Evolutionary conservation across 2,888 invertebrate species (phyloP).

Genomic region (Syrphus vitripennis): DNA sequence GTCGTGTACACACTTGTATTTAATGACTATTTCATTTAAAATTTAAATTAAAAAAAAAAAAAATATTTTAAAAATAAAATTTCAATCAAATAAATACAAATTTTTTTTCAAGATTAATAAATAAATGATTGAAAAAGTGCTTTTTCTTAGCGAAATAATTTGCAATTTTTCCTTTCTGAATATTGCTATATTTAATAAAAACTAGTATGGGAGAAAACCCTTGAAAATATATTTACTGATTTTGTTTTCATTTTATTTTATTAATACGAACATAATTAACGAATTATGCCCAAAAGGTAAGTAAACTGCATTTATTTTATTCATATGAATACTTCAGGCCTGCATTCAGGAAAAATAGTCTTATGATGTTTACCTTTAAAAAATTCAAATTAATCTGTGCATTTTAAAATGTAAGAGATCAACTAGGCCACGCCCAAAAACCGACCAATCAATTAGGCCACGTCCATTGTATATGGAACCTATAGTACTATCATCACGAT

Average conservation of each 20-base stretch:
- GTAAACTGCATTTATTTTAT: too few species aligned
- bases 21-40: constrained; percentile 23
- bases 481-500: too few species aligned
- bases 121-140: not conserved
- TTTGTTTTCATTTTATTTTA: not conserved
- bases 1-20: not conserved
- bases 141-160: not conserved
- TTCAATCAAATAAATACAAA: not conserved
- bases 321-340: too few species aligned
- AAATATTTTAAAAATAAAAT: constrained; percentile 52
- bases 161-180: not conserved
- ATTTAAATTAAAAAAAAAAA: not conserved
- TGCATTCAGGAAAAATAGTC: too few species aligned
- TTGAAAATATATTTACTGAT: not conserved
- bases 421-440: too few species aligned
- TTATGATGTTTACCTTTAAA: too few species aligned
- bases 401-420: too few species aligned
- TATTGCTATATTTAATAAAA: not conserved
- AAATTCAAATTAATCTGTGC: too few species aligned
- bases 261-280: too few species aligned
- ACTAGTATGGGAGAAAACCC: not conserved
- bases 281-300: not conserved
- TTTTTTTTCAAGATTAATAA: not conserved
- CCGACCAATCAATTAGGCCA: too few species aligned
- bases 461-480: too few species aligned